Evolutionary conservation across 1,140 invertebrate species (phyloP).

Genomic region (Apis cerana): DNA sequence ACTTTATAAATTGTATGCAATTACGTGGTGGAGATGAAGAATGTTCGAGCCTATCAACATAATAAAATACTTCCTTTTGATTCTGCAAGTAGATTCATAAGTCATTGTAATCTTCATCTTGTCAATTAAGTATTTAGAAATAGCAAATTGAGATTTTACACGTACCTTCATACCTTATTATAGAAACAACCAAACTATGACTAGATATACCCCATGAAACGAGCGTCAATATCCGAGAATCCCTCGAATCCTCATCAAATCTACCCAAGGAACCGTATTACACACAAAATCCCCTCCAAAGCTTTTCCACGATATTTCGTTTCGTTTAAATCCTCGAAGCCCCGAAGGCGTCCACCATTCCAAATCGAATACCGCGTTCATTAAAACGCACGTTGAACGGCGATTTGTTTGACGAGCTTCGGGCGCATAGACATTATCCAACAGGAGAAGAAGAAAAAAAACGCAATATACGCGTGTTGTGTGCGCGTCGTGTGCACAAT

Average conservation of each 20-base stretch:
- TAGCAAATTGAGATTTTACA: too few species aligned
- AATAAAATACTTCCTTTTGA: not conserved
- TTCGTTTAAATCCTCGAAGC: not conserved
- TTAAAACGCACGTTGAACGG: slow-evolving; percentile 33
- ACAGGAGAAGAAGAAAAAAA: slow-evolving; percentile 10
- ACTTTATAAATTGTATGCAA: not conserved
- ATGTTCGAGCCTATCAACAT: not conserved
- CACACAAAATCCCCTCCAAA: too few species aligned
- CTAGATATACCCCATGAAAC: too few species aligned
- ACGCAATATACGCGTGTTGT: slow-evolving; percentile 33
- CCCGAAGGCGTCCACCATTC: slow-evolving; percentile 10
- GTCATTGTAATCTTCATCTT: not conserved
- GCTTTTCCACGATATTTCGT: too few species aligned
- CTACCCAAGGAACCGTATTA: too few species aligned
- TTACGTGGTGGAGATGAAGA: not conserved
- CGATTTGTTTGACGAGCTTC: slow-evolving; percentile 42
- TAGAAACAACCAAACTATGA: too few species aligned
- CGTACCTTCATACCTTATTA: too few species aligned
- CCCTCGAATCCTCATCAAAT: too few species aligned
- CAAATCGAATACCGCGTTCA: slow-evolving; percentile 41
- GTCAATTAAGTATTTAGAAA: not conserved
- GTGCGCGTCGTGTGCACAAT: slow-evolving; percentile 32
- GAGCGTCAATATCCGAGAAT: too few species aligned
- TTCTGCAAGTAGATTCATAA: not conserved
- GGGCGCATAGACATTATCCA: slow-evolving; percentile 16